Evolutionary conservation across 2,113 vertebrate species (phyloP).

Genomic region (Sinocyclocheilus maitianheensis): DNA sequence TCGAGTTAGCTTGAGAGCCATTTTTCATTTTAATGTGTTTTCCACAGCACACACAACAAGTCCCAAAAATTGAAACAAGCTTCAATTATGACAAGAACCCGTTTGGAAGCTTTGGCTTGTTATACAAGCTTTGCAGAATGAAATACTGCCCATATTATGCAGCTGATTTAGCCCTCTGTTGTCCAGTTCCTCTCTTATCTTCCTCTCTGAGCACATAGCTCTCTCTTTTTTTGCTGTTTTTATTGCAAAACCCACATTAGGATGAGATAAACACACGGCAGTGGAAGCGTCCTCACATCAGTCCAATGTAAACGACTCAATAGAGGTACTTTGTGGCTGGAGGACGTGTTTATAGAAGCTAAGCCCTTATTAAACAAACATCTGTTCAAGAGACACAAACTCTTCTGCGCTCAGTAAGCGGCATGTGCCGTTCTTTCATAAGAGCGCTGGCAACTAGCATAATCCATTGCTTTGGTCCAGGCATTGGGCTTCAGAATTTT

Average conservation of each 20-base stretch:
- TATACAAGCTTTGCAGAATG: neutral
- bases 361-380: conserved; percentile 37
- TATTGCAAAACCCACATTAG: conserved; percentile 6
- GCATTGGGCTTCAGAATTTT: neutral
- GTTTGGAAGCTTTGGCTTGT: conserved; percentile 2
- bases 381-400: conserved; percentile 13
- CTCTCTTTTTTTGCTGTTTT: neutral
- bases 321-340: neutral
- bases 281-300: neutral
- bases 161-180: neutral
- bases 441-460: neutral
- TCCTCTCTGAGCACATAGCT: neutral
- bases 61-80: conserved; percentile 1
- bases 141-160: neutral
- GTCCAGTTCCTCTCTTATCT: conserved; percentile 1
- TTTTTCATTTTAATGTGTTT: conserved; percentile 9
- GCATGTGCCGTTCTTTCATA: conserved; percentile 7
- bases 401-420: neutral
- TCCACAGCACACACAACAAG: neutral
- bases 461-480: neutral
- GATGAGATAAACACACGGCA: conserved; percentile 3
- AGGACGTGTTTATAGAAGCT: neutral
- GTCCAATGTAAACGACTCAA: conserved; percentile 12
- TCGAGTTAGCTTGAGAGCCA: neutral
- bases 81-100: neutral